Conservation (phyloP, 1,140 invertebrate species). For the Bombyx mandarina region DNA sequence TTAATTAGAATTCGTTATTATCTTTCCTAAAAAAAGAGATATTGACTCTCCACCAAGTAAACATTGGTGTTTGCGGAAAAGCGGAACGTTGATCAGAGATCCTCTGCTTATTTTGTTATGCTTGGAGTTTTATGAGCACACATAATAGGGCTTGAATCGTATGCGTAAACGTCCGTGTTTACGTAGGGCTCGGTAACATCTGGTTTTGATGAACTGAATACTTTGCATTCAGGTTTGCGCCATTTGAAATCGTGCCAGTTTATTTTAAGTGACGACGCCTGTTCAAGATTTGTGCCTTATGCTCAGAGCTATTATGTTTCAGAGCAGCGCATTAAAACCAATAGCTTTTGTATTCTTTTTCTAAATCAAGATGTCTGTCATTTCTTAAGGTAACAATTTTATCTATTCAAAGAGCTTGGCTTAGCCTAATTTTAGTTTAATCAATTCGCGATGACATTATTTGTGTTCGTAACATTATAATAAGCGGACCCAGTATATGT, state of each 20-base stretch:
- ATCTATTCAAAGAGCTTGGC: too few species aligned
- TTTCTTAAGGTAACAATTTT: too few species aligned
- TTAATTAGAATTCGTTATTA: too few species aligned
- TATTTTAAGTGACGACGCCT: constrained; percentile 67
- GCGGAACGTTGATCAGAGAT: too few species aligned
- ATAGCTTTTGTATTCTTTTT: not conserved
- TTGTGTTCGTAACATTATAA: not conserved
- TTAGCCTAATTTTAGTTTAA: too few species aligned
- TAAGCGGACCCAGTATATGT: constrained; percentile 3
- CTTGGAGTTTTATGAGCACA: too few species aligned
- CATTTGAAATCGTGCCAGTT: constrained; percentile 66
- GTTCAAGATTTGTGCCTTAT: constrained; percentile 57
- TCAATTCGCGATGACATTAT: not conserved
- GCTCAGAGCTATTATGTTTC: constrained; percentile 33
- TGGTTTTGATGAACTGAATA: constrained; percentile 66
- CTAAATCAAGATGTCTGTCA: too few species aligned
- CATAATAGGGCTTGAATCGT: too few species aligned
- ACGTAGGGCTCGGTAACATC: constrained; percentile 53
- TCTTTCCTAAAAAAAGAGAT: too few species aligned
- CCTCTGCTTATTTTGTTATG: too few species aligned
- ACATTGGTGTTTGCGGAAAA: too few species aligned
- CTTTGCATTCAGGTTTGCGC: constrained; percentile 58
- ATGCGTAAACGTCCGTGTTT: constrained; percentile 31
- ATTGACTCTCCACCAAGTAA: too few species aligned
- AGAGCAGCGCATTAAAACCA: constrained; percentile 38